These are phyloP conservation scores for Morpho helenor DNA, from an alignment of 2,888 invertebrate species.

Conservation along the genomic window DNA sequence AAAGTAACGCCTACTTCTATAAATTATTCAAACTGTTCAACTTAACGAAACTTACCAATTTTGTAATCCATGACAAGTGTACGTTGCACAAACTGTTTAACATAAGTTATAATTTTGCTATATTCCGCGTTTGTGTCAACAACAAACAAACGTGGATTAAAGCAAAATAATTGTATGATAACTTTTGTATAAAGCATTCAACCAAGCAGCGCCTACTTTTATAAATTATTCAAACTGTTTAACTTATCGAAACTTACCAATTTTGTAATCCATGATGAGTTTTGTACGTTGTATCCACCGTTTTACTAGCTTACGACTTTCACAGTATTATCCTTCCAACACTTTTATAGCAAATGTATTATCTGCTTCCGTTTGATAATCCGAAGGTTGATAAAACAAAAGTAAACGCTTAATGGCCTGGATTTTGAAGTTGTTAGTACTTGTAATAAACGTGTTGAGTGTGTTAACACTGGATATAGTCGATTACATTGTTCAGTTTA, in stretches of 20 bases:
- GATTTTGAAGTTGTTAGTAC: conserved; percentile 28
- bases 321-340: conserved; percentile 22
- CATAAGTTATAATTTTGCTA: too few species aligned
- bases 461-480: conserved; percentile 10
- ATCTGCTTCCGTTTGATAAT: conserved; percentile 50
- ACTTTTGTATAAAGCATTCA: too few species aligned
- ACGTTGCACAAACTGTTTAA: too few species aligned
- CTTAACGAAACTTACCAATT: conserved; percentile 39
- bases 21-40: too few species aligned
- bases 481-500: conserved; percentile 17
- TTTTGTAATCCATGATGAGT: conserved; percentile 38
- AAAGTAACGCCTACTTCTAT: too few species aligned
- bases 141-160: too few species aligned
- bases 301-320: conserved; percentile 28
- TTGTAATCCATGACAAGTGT: conserved; percentile 35
- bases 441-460: conserved; percentile 22
- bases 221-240: too few species aligned
- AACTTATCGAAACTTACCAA: conserved; percentile 37
- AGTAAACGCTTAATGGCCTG: conserved; percentile 28
- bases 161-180: too few species aligned
- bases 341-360: conserved; percentile 41
- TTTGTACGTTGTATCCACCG: conserved; percentile 17
- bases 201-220: too few species aligned
- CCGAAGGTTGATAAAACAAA: conserved; percentile 42
- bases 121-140: too few species aligned